A percentile compares a stretch with the other conserved stretches of the same genome.
phyloP scores from a whole-genome alignment of 2,113 vertebrate genomes.

The Rhombomys opimus region DNA sequence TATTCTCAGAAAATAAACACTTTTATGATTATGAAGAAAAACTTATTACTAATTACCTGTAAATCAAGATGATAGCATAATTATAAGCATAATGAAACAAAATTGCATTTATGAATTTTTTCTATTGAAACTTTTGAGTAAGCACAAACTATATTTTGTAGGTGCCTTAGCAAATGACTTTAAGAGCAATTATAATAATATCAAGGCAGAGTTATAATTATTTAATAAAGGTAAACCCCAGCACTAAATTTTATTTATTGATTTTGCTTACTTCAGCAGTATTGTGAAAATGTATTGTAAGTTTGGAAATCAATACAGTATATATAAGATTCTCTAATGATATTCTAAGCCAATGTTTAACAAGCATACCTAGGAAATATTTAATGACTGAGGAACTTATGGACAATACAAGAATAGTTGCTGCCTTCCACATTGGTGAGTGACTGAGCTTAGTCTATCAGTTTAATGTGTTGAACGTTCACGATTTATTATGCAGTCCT shows the following conservation, averaged over 20 bases:
- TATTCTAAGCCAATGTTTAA: background rate
- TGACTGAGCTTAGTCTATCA: background rate
- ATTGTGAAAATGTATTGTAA: slow-evolving; percentile 37
- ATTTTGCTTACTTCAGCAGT: background rate
- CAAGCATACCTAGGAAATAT: background rate
- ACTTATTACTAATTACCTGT: background rate
- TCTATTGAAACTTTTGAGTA: slow-evolving; percentile 14
- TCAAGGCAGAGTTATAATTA: slow-evolving; percentile 2
- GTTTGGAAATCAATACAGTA: background rate
- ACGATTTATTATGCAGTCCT: background rate
- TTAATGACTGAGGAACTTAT: background rate
- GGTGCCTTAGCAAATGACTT: background rate
- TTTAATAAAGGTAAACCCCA: background rate
- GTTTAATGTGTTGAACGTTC: background rate
- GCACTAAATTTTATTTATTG: slow-evolving; percentile 46
- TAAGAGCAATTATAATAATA: slow-evolving; percentile 48
- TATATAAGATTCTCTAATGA: background rate
- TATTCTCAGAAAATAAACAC: background rate
- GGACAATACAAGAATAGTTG: background rate
- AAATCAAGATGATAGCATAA: background rate
- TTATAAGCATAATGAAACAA: background rate
- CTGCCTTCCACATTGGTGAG: background rate
- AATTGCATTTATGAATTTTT: background rate
- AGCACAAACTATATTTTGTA: background rate
- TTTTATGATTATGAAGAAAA: background rate